Percentiles rank a stretch among this genome's conserved stretches.
Conservation (phyloP, 2,888 invertebrate species). For the Geotrupes spiniger region DNA sequence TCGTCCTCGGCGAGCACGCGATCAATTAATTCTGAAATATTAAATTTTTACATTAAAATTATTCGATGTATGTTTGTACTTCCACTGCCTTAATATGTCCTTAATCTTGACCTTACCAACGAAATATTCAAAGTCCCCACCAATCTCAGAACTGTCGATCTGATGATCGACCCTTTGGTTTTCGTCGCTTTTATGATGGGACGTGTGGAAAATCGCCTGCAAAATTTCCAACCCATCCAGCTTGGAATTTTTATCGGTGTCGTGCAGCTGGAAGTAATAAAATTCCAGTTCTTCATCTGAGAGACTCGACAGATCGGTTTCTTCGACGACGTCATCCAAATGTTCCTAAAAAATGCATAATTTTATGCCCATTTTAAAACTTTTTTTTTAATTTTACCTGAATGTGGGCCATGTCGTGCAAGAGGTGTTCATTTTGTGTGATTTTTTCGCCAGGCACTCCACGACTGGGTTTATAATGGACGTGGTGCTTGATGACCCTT, state of each 20-base stretch:
- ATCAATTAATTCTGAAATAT: slow-evolving; percentile 75
- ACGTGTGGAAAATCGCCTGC: slow-evolving; percentile 74
- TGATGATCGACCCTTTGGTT: slow-evolving; percentile 43
- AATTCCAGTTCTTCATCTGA: slow-evolving; percentile 82
- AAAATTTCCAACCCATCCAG: slow-evolving; percentile 88
- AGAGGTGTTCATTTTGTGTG: slow-evolving; percentile 66
- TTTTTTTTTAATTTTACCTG: slow-evolving; percentile 64
- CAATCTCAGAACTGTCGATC: slow-evolving; percentile 44
- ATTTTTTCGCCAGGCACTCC: slow-evolving; percentile 56
- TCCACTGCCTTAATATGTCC: no score
- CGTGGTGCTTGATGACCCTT: slow-evolving; percentile 48
- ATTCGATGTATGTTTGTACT: no score
- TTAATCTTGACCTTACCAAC: slow-evolving; percentile 52
- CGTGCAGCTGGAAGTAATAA: slow-evolving; percentile 83
- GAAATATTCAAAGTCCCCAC: slow-evolving; percentile 51
- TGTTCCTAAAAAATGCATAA: slow-evolving; percentile 41
- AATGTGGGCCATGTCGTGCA: slow-evolving; percentile 64
- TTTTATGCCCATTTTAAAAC: no score
- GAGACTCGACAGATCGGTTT: slow-evolving; percentile 66
- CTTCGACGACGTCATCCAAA: slow-evolving; percentile 44
- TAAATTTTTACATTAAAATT: no score
- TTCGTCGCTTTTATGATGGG: slow-evolving; percentile 58
- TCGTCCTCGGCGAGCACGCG: slow-evolving; percentile 81
- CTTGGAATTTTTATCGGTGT: slow-evolving; percentile 84
- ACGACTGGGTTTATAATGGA: slow-evolving; percentile 61